A percentile compares a stretch with the other conserved stretches of the same genome.
Evolutionary conservation across 1,140 invertebrate genomes (phyloP).

Genomic region (Idris sp.): DNA sequence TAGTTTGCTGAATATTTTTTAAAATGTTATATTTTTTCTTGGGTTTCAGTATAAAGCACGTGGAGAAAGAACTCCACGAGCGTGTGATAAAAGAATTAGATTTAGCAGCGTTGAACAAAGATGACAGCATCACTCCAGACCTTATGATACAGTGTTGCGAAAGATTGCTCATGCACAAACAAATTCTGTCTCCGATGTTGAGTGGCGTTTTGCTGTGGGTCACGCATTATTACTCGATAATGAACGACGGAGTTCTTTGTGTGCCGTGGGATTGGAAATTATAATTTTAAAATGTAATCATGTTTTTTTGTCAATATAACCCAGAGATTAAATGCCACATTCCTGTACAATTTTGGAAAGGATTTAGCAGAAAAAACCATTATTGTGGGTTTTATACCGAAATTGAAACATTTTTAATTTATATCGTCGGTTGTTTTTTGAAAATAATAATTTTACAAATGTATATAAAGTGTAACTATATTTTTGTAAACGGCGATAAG

Average conservation of each 20-base stretch:
- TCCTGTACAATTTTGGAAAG: no score
- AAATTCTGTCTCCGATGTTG: slow-evolving; percentile 70
- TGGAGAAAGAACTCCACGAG: slow-evolving; percentile 85
- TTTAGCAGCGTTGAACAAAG: slow-evolving; percentile 86
- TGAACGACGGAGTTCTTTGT: slow-evolving; percentile 92
- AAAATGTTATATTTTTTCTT: no score
- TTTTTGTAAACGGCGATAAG: no score
- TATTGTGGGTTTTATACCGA: no score
- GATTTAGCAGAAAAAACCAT: no score
- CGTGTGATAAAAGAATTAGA: slow-evolving; percentile 83
- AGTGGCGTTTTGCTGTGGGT: slow-evolving; percentile 85
- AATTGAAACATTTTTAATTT: no score
- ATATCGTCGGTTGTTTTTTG: no score
- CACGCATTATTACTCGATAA: slow-evolving; percentile 93
- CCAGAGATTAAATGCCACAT: no score
- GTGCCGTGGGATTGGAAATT: slow-evolving; percentile 94
- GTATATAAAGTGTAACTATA: slow-evolving; percentile 12
- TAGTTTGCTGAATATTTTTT: no score
- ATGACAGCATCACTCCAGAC: slow-evolving; percentile 92
- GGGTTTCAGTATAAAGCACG: slow-evolving; percentile 86
- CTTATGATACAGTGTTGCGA: slow-evolving; percentile 92
- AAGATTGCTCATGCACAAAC: slow-evolving; percentile 81
- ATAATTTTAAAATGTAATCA: no score
- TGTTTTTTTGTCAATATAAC: no score
- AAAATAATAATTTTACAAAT: background rate